phyloP scores from a whole-genome alignment of 2,797 vertebrate species.

The Steatocranus sp. region DNA sequence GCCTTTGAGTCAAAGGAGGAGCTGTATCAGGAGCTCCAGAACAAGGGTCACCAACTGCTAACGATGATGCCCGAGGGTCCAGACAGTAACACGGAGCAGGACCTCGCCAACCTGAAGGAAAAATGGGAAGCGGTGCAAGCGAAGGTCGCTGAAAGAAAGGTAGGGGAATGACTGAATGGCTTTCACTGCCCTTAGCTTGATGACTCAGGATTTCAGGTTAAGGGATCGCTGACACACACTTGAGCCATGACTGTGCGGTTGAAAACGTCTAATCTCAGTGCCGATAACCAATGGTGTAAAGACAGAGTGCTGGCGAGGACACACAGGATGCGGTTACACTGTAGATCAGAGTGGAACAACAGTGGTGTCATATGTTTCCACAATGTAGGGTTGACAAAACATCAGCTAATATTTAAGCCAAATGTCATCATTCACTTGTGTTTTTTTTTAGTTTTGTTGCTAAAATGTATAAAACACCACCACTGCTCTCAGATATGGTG shows the following conservation, averaged over 20 bases:
- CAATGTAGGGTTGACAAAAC: background rate
- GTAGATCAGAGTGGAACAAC: conserved; percentile 40
- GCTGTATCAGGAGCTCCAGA: conserved; percentile 81
- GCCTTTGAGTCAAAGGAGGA: conserved; percentile 88
- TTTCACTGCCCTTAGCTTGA: background rate
- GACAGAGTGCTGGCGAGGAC: conserved; percentile 22
- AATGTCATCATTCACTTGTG: background rate
- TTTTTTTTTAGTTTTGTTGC: background rate
- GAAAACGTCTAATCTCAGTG: conserved; percentile 43
- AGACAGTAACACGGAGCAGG: conserved; percentile 90
- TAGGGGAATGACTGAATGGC: conserved; percentile 52
- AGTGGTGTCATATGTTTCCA: conserved; percentile 1
- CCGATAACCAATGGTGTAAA: conserved; percentile 44
- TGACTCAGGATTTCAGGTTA: conserved; percentile 25
- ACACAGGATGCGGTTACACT: conserved; percentile 55
- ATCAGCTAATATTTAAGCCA: background rate
- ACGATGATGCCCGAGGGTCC: conserved; percentile 78
- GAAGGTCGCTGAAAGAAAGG: conserved; percentile 92
- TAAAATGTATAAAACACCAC: background rate
- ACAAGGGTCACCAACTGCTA: conserved; percentile 88
- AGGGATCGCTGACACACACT: conserved; percentile 25
- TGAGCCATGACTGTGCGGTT: conserved; percentile 14
- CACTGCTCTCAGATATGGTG: conserved; percentile 42
- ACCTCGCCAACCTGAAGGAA: conserved; percentile 90
- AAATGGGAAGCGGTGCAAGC: conserved; percentile 91